Evolutionary conservation across 2,888 invertebrate genomes (phyloP).

Genomic region (Gymnoscelis rufifasciata): DNA sequence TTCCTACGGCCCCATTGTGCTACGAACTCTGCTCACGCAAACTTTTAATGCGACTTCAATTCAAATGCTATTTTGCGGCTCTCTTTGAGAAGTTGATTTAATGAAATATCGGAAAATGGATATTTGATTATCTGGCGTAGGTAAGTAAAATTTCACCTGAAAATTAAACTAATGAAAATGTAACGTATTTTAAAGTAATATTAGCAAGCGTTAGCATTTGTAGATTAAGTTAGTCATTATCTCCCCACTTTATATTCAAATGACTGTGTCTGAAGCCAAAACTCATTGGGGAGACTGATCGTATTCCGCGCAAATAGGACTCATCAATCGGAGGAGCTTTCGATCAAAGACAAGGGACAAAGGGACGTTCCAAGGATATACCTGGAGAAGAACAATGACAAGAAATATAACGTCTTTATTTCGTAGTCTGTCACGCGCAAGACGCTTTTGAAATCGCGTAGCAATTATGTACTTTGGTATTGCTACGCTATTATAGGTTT

Average conservation of each 20-base stretch:
- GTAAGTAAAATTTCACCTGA: too few species aligned
- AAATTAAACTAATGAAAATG: neutral
- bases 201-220: slow-evolving; percentile 3
- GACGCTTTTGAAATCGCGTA: slow-evolving; percentile 5
- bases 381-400: slow-evolving; percentile 51
- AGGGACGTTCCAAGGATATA: slow-evolving; percentile 55
- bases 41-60: slow-evolving; percentile 76
- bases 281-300: slow-evolving; percentile 52
- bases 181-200: neutral
- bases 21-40: slow-evolving; percentile 66
- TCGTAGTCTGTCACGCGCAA: slow-evolving; percentile 29
- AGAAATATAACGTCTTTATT: slow-evolving; percentile 44
- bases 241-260: slow-evolving; percentile 20
- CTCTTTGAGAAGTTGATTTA: slow-evolving; percentile 60
- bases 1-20: slow-evolving; percentile 72
- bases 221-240: slow-evolving; percentile 13
- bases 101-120: slow-evolving; percentile 48
- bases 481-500: neutral
- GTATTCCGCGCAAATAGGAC: slow-evolving; percentile 60
- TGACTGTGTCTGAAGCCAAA: slow-evolving; percentile 34
- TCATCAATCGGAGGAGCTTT: slow-evolving; percentile 69
- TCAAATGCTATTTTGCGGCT: slow-evolving; percentile 71
- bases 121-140: slow-evolving; percentile 28
- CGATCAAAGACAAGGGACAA: slow-evolving; percentile 71
- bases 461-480: slow-evolving; percentile 1